Base-by-base conservation (phyloP, 2,113 vertebrate species). In the Dromaius novaehollandiae region DNA sequence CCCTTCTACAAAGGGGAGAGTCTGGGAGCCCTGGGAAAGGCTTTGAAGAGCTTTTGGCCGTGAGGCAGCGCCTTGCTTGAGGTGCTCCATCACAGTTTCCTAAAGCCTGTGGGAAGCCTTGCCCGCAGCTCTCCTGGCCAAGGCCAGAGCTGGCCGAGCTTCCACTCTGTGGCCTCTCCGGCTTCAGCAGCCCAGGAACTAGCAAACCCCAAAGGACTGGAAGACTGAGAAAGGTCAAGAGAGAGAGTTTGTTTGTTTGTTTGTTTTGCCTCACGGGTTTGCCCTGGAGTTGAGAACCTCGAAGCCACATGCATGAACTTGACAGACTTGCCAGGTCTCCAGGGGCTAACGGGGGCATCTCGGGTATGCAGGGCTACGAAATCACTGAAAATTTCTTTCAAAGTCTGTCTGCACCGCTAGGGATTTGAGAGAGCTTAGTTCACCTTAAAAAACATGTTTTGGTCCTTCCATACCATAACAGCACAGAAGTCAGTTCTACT, bases 11-110 rank as follows among this genome's bases (percentile, higher is more conserved):
- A n/a, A 32, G 2, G 38, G 9, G 17, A 66, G 22, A 80, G 36
- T 19, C 48, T 65, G 13, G 50, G 40, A 38, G 48, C 36, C 32
- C 17, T 34, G 24, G 38, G 55, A 65, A 83, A 92, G 55, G 16
- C 34, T 94, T 82, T 60, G 81, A 60, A 58, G 16, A 6, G 4
- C 16, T 61, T 69, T 25, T 83, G 63, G 42, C 80, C 88, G 16
- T 0, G 3, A 73, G 63, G 48, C 30, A 90, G 5, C 28, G 58
- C 17, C 40, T 56, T 64, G 48, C 53, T 60, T 21, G 66, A 28
- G 26, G 28, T 0, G 0, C 13, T 7, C 22, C 32, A 76, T 30
- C 1, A 1, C 68, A n/a, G 36, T 13, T 74, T 44, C 26, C 64
- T 7, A 6, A 13, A 16, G 25, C 28, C 61, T 24, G 22, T 9